Base-by-base conservation (phyloP, 2,113 vertebrate genomes). In the Verasper variegatus region DNA sequence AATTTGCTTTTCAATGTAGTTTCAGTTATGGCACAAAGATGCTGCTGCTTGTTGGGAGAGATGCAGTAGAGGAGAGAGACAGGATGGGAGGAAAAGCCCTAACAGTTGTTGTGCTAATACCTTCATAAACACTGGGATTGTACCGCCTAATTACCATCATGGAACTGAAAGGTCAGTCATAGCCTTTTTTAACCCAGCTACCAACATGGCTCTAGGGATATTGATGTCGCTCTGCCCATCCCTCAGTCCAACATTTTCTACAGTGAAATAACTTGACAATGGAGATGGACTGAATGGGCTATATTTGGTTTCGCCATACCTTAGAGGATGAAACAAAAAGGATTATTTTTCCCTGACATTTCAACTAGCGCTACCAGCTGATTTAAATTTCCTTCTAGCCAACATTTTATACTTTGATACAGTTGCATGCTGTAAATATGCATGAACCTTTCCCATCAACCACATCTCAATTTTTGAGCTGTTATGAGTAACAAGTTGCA, bases 31-130 rank as follows among this genome's bases (percentile, higher is more conserved):
- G 68, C 60, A 58, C 47, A 85, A 51, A 51, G 6, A 51, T 0
- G 7, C 4, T 18, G 45, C 37, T 64, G 61, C 60, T 68, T 51
- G 49, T 65, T 71, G 59, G 24, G 63, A 59, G 67, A 74, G 62
- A 80, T 23, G 60, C 63, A 56, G 47, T 37, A 7, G 35, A 78
- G 75, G 78, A 80, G 68, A 49, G 35, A 75, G 74, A 80, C 80
- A 83, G 78, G 83, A 84, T 74, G 91, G 74, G 75, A 80, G 74
- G 81, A 87, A 92, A 86, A 85, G 62, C 84, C 71, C 71, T 66
- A 90, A 84, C 86, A 91, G 92, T 94, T 93, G 93, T 93, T 93
- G 90, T 89, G 86, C 84, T 93, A 93, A 89, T 91, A 85, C 92
- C 88, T 94, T 93, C 89, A 89, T 90, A 69, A 51, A 93, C 92